Base-by-base conservation (phyloP, 2,888 invertebrate genomes). In the Synergus laeviventris region DNA sequence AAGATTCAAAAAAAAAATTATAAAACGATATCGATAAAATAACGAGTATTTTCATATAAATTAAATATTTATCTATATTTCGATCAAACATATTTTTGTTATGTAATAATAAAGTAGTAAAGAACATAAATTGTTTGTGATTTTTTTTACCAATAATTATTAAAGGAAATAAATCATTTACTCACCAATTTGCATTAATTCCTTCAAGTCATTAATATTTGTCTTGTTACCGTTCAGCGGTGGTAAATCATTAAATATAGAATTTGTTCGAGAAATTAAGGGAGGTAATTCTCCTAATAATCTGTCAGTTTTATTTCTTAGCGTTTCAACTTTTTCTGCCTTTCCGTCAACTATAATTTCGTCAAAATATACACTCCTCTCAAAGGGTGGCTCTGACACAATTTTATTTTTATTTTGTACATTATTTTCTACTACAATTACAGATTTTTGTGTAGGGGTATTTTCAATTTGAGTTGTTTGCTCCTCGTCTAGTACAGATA, bases 281-380 rank as follows among this genome's bases (percentile, higher is more conserved):
- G 88, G 84, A 54, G 90, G 88, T 78, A 89, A 84, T 81, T 89
- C 85, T 36, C 86, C 85, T 60, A 90, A 79, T 61, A 89, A 81
- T 39, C 86, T 84, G 78, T 87, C 89, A 60, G 81, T 84, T 76
- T 86, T 87, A 59, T 82, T 79, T 54, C 77, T 85, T 82, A 73
- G 83, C 79, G 76, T 82, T 2, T 81, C 86, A 61, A 89, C 84
- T 76, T 87, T 89, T 78, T 90, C 88, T 76, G 84, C 88, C 78
- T 87, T 88, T 36, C 89, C 90, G 74, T 88, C 90, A 74, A 88
- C 86, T 76, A 91, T 90, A 76, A 90, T 89, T 82, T 90, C 89
- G 76, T 89, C 90, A 76, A 90, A 91, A 79, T 86, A 90, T 73
- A 90, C 84, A 45, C 87, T 87, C 80, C 87, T 90, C 7, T 87